Conservation (phyloP, 2,797 vertebrate genomes). For the Eurystomus glaucurus region DNA sequence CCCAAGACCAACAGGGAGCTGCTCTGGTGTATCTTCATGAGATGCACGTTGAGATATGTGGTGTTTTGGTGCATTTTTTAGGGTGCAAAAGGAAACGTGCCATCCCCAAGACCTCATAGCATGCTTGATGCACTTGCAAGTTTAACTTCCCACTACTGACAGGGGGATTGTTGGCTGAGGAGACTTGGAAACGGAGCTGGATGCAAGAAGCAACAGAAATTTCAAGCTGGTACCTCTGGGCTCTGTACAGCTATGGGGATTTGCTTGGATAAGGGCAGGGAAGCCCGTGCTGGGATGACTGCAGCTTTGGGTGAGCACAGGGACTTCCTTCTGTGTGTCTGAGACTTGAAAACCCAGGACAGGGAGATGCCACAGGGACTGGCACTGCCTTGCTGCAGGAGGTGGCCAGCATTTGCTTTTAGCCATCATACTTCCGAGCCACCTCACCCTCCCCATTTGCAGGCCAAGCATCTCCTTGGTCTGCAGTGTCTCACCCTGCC, state of each 20-base stretch:
- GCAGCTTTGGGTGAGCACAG: neutral
- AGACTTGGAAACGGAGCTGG: neutral
- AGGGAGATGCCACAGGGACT: neutral
- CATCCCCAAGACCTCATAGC: neutral
- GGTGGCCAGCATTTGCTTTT: neutral
- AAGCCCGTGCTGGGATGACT: fast-evolving
- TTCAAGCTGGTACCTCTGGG: neutral
- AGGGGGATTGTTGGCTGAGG: neutral
- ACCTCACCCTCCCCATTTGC: neutral
- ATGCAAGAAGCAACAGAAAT: neutral
- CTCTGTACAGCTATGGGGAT: fast-evolving
- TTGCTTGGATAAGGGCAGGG: neutral
- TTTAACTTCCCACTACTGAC: neutral
- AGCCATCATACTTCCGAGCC: fast-evolving
- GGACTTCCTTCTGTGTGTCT: neutral
- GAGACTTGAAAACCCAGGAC: neutral
- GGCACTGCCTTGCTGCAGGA: neutral
- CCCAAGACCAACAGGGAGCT: fast-evolving
- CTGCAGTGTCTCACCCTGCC: neutral
- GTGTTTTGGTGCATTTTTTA: neutral
- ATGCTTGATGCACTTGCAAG: fast-evolving
- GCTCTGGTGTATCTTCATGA: neutral
- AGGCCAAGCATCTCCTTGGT: neutral
- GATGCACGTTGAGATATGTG: fast-evolving
- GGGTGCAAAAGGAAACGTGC: neutral